These are phyloP conservation scores for Saturnia pavonia DNA, from an alignment of 2,888 invertebrate genomes.

Conservation along the genomic window DNA sequence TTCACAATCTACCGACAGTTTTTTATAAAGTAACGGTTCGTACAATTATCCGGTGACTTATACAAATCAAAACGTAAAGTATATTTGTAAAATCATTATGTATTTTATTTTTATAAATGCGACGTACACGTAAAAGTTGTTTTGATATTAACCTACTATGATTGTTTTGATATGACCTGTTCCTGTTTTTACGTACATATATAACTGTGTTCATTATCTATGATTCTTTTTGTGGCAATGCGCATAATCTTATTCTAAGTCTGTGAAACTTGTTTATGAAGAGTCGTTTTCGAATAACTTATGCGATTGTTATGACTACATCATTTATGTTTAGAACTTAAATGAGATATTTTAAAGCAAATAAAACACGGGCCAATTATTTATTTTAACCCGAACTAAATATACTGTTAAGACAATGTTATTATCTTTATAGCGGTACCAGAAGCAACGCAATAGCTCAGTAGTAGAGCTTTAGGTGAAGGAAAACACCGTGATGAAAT, in stretches of 20 bases:
- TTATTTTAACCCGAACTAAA: too few relatives aligned
- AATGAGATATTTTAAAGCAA: too few relatives aligned
- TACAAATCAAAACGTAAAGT: not conserved
- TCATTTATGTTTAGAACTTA: not conserved
- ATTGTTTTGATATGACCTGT: too few relatives aligned
- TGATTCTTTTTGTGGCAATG: not conserved
- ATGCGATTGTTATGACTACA: not conserved
- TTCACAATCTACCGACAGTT: too few relatives aligned
- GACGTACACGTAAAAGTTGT: not conserved
- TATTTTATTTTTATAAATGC: too few relatives aligned
- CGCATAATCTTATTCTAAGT: not conserved
- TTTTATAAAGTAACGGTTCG: too few relatives aligned
- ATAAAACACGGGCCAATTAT: too few relatives aligned
- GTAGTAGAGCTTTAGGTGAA: too few relatives aligned
- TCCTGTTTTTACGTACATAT: not conserved
- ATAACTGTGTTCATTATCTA: not conserved
- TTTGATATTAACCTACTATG: not conserved
- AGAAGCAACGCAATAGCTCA: not conserved
- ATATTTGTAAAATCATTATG: not conserved
- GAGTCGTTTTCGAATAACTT: not conserved
- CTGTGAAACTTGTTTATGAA: not conserved
- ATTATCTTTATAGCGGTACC: not conserved
- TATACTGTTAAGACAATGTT: not conserved
- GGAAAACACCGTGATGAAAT: too few relatives aligned
- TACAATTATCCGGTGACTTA: not conserved